phyloP scores from a whole-genome alignment of 2,888 invertebrate species.

The Machimus rusticus region DNA sequence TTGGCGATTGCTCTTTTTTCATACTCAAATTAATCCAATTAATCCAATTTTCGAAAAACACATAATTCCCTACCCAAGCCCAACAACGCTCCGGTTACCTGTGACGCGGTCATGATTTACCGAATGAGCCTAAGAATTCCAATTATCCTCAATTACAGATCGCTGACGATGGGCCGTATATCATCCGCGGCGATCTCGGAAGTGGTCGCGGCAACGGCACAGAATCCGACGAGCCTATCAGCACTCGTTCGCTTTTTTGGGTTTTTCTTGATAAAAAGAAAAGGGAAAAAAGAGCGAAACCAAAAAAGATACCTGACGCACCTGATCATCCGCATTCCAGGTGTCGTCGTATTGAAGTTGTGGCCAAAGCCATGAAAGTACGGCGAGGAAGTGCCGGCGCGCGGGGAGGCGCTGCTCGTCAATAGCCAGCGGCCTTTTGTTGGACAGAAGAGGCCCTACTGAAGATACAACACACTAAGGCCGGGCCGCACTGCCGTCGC shows the following conservation, averaged over 20 bases:
- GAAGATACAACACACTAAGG: neutral
- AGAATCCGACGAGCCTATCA: slow-evolving; percentile 10
- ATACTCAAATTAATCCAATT: neutral
- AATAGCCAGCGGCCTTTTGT: neutral
- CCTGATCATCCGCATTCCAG: slow-evolving; percentile 29
- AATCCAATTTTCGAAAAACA: neutral
- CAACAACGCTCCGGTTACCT: neutral
- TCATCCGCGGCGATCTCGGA: neutral
- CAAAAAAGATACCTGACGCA: slow-evolving; percentile 1
- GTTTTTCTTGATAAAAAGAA: neutral
- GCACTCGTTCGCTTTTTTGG: neutral
- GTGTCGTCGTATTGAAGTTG: neutral
- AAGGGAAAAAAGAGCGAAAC: neutral
- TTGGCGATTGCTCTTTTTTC: neutral
- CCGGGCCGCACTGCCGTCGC: neutral
- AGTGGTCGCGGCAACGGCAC: neutral
- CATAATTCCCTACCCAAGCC: neutral
- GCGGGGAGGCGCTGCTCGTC: neutral
- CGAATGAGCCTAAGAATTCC: neutral
- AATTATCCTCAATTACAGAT: slow-evolving; percentile 6
- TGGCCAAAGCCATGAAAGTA: neutral
- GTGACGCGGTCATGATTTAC: neutral
- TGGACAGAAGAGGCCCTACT: neutral
- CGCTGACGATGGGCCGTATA: neutral
- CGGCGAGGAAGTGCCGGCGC: neutral